These are phyloP conservation scores for Automeris io DNA, from an alignment of 2,888 invertebrate genomes.

Conservation along the genomic window DNA sequence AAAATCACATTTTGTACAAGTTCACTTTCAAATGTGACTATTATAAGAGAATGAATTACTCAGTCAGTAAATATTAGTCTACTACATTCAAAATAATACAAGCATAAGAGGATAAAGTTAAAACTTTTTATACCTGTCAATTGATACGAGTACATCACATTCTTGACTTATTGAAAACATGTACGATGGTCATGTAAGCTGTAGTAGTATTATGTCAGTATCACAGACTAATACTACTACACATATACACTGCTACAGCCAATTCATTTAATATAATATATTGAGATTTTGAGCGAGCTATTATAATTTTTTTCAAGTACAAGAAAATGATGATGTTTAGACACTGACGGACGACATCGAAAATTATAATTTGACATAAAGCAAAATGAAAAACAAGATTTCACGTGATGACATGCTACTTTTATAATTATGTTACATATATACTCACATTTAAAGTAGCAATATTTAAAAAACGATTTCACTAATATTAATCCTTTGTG, in stretches of 20 bases:
- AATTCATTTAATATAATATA: background rate
- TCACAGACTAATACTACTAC: background rate
- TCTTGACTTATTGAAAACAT: background rate
- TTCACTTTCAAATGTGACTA: background rate
- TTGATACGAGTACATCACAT: background rate
- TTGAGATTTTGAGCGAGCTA: background rate
- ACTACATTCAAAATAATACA: slow-evolving; percentile 1
- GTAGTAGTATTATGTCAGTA: background rate
- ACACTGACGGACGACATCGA: background rate
- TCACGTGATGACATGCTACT: background rate
- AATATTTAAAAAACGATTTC: background rate
- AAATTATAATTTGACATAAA: slow-evolving; percentile 1
- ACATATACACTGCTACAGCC: background rate
- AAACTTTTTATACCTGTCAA: slow-evolving; percentile 1
- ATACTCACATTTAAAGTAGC: background rate
- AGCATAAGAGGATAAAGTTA: background rate
- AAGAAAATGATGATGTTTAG: slow-evolving; percentile 1
- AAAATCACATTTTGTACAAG: background rate
- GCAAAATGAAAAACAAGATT: slow-evolving; percentile 1
- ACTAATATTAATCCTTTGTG: background rate
- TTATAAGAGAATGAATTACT: background rate
- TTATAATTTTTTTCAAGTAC: background rate
- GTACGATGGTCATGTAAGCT: too few species aligned
- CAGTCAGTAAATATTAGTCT: background rate
- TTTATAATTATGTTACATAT: slow-evolving; percentile 1